Percentiles rank a stretch among this genome's conserved stretches.
These are phyloP conservation scores for Ataeniobius toweri DNA, from an alignment of 2,797 vertebrate genomes.

Conservation along the genomic window DNA sequence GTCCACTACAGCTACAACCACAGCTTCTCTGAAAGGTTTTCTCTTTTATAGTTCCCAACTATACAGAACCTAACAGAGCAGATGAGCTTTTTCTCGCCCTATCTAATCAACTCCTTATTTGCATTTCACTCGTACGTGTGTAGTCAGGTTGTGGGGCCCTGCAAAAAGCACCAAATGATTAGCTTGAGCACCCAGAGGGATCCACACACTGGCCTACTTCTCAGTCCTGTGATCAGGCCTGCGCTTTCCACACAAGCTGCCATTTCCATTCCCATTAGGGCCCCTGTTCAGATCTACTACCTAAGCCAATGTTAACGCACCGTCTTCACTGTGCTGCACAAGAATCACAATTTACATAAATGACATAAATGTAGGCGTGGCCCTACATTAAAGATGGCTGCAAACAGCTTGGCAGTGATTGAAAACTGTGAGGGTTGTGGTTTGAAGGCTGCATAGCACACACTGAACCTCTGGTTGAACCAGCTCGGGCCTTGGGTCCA, in stretches of 20 bases:
- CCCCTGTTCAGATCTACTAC: conserved; percentile 41
- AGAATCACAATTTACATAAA: conserved; percentile 54
- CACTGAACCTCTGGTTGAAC: conserved; percentile 43
- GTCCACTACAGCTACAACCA: conserved; percentile 11
- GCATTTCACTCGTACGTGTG: conserved; percentile 37
- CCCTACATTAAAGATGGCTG: conserved; percentile 43
- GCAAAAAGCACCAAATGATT: conserved; percentile 64
- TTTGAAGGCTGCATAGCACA: conserved; percentile 54
- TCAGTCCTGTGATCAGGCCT: conserved; percentile 33
- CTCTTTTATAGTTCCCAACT: conserved; percentile 9
- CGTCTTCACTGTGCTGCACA: conserved; percentile 30
- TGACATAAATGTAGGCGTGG: conserved; percentile 22
- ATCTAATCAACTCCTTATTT: conserved; percentile 35
- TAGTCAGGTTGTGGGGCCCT: conserved; percentile 25
- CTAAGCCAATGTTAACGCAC: conserved; percentile 37
- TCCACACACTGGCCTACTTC: conserved; percentile 38
- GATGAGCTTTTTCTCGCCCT: conserved; percentile 30
- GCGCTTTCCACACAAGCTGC: conserved; percentile 49
- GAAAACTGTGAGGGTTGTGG: conserved; percentile 52
- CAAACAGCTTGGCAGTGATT: conserved; percentile 69
- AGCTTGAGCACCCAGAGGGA: conserved; percentile 60
- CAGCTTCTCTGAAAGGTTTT: conserved; percentile 7
- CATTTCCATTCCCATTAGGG: conserved; percentile 47
- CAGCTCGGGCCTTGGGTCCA: conserved; percentile 36
- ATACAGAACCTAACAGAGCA: conserved; percentile 20